A percentile compares a stretch with the other conserved stretches of the same genome.
phyloP scores from a whole-genome alignment of 1,140 invertebrate genomes.

The Copidosoma floridanum region DNA sequence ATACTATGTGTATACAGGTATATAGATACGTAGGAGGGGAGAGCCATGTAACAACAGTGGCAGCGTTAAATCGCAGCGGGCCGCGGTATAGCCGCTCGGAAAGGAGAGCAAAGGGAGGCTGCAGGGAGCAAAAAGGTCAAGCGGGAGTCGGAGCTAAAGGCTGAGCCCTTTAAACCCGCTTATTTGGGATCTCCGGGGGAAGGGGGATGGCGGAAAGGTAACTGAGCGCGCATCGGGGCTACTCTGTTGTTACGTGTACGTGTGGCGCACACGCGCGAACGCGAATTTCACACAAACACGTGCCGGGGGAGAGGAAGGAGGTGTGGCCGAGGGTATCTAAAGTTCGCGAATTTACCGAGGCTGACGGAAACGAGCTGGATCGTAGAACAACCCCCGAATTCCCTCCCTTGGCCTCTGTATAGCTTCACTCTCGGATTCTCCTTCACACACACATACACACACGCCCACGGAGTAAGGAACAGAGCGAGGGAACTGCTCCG shows the following conservation, averaged over 20 bases:
- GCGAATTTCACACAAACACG: too few relatives aligned
- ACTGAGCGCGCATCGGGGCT: background rate
- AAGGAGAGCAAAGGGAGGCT: background rate
- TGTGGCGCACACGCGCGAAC: too few relatives aligned
- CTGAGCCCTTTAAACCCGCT: slow-evolving; percentile 45
- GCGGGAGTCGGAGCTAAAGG: background rate
- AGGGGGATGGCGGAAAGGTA: background rate
- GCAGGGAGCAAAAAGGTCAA: slow-evolving; percentile 11
- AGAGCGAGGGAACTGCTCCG: too few relatives aligned
- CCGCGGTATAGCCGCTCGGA: background rate
- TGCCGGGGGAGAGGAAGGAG: too few relatives aligned
- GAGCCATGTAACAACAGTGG: too few relatives aligned
- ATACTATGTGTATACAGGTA: too few relatives aligned
- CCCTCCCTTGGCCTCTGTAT: slow-evolving; percentile 1
- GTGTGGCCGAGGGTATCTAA: slow-evolving; percentile 37
- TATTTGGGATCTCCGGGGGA: slow-evolving; percentile 29
- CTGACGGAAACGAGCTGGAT: slow-evolving; percentile 31
- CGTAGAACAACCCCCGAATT: slow-evolving; percentile 11
- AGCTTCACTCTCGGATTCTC: background rate
- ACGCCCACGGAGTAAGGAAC: too few relatives aligned
- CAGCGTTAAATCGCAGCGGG: slow-evolving; percentile 3
- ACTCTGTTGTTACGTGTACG: too few relatives aligned
- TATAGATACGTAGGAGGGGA: too few relatives aligned
- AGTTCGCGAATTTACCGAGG: slow-evolving; percentile 38
- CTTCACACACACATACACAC: too few relatives aligned